phyloP scores from a whole-genome alignment of 2,113 vertebrate species.

The Cettia cetti region DNA sequence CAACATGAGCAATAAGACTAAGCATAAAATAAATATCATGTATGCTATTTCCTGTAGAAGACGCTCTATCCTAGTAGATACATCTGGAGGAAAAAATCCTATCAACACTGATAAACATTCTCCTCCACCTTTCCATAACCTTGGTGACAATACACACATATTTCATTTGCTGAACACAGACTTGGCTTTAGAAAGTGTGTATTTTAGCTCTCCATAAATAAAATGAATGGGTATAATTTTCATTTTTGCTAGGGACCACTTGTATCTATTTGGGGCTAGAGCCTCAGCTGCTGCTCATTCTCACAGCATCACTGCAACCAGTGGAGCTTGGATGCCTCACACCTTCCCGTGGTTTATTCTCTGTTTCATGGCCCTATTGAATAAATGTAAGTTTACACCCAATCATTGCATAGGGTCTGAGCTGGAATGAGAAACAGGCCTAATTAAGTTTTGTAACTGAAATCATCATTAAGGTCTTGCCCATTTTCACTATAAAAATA shows the following conservation, averaged over 20 bases:
- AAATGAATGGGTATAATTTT: neutral
- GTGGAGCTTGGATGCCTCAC: neutral
- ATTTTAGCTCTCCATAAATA: neutral
- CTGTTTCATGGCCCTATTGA: fast-evolving
- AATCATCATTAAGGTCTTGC: neutral
- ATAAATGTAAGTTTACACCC: neutral
- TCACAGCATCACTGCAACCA: fast-evolving
- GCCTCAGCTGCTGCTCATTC: neutral
- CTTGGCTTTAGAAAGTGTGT: neutral
- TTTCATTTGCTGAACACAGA: neutral
- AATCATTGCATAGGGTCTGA: neutral
- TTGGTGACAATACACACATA: neutral
- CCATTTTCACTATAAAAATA: neutral
- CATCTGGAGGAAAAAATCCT: neutral
- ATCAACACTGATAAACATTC: neutral
- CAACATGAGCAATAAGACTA: neutral
- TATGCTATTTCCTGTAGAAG: neutral
- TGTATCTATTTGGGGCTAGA: neutral
- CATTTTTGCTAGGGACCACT: neutral
- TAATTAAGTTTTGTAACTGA: constrained; percentile 23
- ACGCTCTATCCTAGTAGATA: neutral
- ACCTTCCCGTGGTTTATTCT: neutral
- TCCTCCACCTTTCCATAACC: neutral
- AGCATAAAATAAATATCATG: neutral
- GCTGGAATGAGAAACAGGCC: neutral